Percentiles rank a stretch among this genome's conserved stretches.
Conservation (phyloP, 2,797 vertebrate species). For the Sebastes hubbsi region DNA sequence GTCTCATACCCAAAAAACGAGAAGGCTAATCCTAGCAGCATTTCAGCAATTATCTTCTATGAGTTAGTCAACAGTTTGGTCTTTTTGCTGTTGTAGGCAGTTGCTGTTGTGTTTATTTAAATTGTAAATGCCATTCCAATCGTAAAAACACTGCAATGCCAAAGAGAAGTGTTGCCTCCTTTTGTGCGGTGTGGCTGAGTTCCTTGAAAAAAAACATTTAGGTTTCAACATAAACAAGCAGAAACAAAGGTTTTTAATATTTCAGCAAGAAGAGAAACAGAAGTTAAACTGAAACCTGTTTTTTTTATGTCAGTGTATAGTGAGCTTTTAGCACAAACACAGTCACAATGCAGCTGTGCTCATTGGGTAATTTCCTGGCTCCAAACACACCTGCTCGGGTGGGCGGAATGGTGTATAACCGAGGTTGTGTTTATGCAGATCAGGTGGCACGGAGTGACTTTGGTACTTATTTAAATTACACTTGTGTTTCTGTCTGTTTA, state of each 20-base stretch:
- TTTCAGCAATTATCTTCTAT: neutral
- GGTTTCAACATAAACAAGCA: neutral
- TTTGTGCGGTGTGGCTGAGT: neutral
- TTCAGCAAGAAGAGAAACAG: neutral
- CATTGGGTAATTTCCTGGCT: neutral
- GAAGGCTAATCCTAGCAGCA: neutral
- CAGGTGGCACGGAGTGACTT: neutral
- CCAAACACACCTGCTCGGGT: neutral
- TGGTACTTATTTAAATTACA: neutral
- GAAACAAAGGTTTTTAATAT: neutral
- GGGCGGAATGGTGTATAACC: neutral
- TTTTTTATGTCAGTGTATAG: neutral
- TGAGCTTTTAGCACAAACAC: neutral
- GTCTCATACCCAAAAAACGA: neutral
- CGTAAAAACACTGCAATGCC: neutral
- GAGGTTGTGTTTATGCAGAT: constrained; percentile 12
- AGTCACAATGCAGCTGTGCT: neutral
- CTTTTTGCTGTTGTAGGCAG: neutral
- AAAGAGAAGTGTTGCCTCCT: neutral
- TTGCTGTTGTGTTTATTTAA: neutral
- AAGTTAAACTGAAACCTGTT: neutral
- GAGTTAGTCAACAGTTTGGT: neutral
- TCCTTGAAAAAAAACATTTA: neutral
- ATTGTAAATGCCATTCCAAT: neutral
- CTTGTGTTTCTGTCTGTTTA: neutral